phyloP scores from a whole-genome alignment of 2,888 invertebrate species.

The Pasiphila rectangulata region DNA sequence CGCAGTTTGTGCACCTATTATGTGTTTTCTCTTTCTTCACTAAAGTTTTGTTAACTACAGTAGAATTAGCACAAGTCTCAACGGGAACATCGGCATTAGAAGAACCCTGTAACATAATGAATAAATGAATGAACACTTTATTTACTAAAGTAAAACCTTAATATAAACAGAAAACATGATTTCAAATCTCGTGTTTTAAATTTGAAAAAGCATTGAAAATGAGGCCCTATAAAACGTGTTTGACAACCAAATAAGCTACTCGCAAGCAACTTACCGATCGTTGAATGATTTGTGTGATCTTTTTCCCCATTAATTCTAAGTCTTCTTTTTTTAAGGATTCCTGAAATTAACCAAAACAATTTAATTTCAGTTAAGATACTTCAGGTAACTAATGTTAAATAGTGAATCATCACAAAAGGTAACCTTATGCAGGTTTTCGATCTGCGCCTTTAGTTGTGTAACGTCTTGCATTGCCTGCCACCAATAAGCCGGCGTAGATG shows the following conservation, averaged over 20 bases:
- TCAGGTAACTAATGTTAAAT: background rate
- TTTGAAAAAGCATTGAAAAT: no score
- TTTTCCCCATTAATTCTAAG: slow-evolving; percentile 58
- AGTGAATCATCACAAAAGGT: background rate
- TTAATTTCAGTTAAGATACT: background rate
- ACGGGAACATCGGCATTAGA: slow-evolving; percentile 4
- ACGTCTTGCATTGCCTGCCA: slow-evolving; percentile 53
- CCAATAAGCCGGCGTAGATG: slow-evolving; percentile 37
- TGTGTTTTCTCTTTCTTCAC: slow-evolving; percentile 17
- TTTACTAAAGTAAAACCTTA: no score
- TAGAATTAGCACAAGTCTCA: background rate
- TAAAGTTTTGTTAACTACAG: slow-evolving; percentile 2
- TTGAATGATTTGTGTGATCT: slow-evolving; percentile 52
- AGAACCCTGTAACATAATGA: slow-evolving; percentile 11
- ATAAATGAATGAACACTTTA: background rate
- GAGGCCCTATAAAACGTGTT: no score
- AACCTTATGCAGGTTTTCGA: slow-evolving; percentile 62
- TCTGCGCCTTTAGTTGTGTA: slow-evolving; percentile 48
- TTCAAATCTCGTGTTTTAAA: no score
- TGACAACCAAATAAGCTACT: background rate
- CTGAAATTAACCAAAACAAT: slow-evolving; percentile 27
- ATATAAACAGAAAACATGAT: no score
- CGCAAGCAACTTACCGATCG: slow-evolving; percentile 57
- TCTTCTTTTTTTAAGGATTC: slow-evolving; percentile 58
- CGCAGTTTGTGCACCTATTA: slow-evolving; percentile 8